Evolutionary conservation across 2,113 vertebrate genomes (phyloP).

Genomic region (Phylloscopus trochiloides): DNA sequence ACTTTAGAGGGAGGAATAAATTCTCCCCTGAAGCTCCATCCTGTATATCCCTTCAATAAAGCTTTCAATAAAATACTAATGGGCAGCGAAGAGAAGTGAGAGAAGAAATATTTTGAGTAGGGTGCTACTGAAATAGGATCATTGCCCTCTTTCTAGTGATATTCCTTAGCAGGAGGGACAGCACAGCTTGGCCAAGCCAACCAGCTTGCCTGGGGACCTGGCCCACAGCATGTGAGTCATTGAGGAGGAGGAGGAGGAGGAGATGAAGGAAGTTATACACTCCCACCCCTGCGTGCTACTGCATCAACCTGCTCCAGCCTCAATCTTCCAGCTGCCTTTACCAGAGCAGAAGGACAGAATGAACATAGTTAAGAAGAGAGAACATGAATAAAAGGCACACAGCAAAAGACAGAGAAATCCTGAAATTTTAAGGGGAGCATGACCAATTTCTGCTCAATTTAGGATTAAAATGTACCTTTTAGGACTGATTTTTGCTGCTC

Average conservation of each 20-base stretch:
- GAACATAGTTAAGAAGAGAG: not conserved
- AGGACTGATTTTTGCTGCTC: not conserved
- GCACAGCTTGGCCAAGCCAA: not conserved
- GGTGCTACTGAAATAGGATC: not conserved
- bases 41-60: not conserved
- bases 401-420: not conserved
- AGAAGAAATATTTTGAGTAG: not conserved
- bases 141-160: not conserved
- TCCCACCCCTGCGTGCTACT: fast-evolving
- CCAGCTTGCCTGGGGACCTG: not conserved
- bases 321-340: not conserved
- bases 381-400: not conserved
- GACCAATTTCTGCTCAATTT: not conserved
- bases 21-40: not conserved
- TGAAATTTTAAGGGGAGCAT: not conserved
- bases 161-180: not conserved
- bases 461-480: not conserved
- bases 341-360: not conserved
- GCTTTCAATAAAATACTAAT: not conserved
- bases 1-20: not conserved
- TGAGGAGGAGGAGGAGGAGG: not conserved
- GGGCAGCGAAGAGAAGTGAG: not conserved
- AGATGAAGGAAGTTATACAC: fast-evolving
- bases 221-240: not conserved
- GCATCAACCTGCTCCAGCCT: not conserved